Conservation (phyloP, 2,797 vertebrate genomes). For the Channallabes apus region DNA sequence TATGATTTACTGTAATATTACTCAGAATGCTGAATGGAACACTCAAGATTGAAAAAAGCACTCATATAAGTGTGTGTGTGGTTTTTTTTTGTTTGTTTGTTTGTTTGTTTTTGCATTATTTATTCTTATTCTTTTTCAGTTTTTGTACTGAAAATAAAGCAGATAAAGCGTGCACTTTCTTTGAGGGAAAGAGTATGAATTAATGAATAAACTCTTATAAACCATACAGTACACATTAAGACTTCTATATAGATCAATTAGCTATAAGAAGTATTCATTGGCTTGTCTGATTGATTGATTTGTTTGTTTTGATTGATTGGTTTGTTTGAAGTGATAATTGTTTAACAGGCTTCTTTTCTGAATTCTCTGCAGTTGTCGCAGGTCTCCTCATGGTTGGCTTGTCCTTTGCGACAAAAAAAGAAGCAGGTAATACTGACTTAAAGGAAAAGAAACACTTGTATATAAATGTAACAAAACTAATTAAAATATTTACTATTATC, state of each 20-base stretch:
- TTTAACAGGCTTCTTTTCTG: slow-evolving; percentile 20
- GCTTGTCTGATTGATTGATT: neutral
- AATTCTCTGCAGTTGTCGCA: slow-evolving; percentile 89
- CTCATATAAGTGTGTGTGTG: no score
- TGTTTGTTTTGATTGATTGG: neutral
- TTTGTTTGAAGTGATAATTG: neutral
- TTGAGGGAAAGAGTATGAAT: no score
- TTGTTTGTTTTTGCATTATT: neutral
- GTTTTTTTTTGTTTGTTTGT: no score
- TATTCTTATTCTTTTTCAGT: neutral
- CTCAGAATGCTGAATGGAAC: neutral
- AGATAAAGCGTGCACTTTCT: neutral
- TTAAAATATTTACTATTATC: neutral
- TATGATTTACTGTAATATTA: neutral
- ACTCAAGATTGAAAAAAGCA: neutral
- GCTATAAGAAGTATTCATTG: neutral
- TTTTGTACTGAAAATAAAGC: neutral
- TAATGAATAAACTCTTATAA: neutral
- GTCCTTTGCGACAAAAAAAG: slow-evolving; percentile 95
- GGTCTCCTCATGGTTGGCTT: slow-evolving; percentile 97
- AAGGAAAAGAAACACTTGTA: neutral
- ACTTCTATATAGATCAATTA: neutral
- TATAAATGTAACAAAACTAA: neutral
- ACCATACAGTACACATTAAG: neutral
- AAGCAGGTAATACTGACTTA: slow-evolving; percentile 80